These are phyloP conservation scores for Procavia capensis DNA, from an alignment of 2,113 vertebrate genomes.

Conservation along the genomic window DNA sequence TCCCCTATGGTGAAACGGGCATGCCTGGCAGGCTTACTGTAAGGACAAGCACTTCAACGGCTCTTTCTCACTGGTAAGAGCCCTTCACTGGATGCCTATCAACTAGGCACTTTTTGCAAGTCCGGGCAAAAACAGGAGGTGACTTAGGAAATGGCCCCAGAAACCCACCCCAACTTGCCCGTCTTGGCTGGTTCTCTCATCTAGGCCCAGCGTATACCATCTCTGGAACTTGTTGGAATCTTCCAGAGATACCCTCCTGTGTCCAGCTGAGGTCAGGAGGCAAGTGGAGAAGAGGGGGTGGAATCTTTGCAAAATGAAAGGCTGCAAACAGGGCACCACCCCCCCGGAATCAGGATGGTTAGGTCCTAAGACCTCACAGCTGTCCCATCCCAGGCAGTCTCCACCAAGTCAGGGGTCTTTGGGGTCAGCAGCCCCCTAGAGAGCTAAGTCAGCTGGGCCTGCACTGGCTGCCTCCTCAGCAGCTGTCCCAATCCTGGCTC, in stretches of 20 bases:
- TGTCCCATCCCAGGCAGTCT: not conserved
- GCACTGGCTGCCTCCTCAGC: not conserved
- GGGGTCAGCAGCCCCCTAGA: not conserved
- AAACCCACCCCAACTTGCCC: not conserved
- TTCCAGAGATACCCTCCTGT: not conserved
- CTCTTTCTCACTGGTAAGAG: not conserved
- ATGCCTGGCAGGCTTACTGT: not conserved
- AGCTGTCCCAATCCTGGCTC: not conserved
- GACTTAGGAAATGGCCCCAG: not conserved
- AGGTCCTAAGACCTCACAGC: not conserved
- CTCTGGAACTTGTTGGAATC: not conserved
- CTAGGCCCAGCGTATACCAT: not conserved
- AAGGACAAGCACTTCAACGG: not conserved
- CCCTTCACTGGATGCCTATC: accelerated
- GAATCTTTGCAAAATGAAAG: not conserved
- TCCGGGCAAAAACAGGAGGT: not conserved
- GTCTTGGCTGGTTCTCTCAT: not conserved
- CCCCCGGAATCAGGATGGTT: too few species aligned
- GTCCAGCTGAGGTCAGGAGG: not conserved
- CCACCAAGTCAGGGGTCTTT: not conserved
- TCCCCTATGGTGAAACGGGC: not conserved
- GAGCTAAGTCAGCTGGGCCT: not conserved
- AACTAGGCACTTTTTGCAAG: accelerated
- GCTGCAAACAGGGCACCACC: too few species aligned
- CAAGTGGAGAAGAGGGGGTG: accelerated